Evolutionary conservation across 2,113 vertebrate genomes (phyloP).

Genomic region (Vulpes vulpes): DNA sequence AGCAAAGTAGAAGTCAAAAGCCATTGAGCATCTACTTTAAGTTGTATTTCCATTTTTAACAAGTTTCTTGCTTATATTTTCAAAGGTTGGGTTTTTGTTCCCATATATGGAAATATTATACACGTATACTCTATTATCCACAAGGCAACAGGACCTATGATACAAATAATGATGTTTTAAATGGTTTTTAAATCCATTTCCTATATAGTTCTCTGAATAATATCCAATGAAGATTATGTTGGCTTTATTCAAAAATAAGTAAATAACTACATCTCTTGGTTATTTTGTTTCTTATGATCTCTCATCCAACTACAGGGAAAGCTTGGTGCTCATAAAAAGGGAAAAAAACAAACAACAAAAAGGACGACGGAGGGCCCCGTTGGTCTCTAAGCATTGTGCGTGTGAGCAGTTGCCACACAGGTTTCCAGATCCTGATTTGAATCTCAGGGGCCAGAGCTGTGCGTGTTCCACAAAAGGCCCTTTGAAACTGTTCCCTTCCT

Average conservation of each 20-base stretch:
- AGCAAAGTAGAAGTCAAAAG: neutral
- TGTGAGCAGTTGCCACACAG: slow-evolving; percentile 16
- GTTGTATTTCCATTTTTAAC: slow-evolving; percentile 9
- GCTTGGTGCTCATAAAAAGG: neutral
- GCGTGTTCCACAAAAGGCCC: slow-evolving; percentile 70
- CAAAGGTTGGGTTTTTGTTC: neutral
- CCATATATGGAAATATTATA: neutral
- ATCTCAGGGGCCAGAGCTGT: slow-evolving; percentile 69
- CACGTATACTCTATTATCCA: neutral
- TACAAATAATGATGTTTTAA: neutral
- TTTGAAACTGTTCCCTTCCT: slow-evolving; percentile 74
- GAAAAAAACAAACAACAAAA: neutral
- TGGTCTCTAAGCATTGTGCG: neutral
- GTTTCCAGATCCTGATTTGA: slow-evolving; percentile 69
- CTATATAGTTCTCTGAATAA: slow-evolving; percentile 15
- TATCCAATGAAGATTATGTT: slow-evolving; percentile 34
- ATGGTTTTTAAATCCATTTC: slow-evolving; percentile 14
- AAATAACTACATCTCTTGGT: slow-evolving; percentile 9
- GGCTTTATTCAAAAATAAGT: slow-evolving; percentile 21
- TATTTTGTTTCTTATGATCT: neutral
- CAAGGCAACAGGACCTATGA: neutral
- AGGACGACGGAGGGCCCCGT: neutral
- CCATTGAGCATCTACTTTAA: neutral
- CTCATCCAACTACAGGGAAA: neutral
- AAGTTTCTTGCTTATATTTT: neutral